Evolutionary conservation across 2,113 vertebrate species (phyloP).

Genomic region (Plotosus lineatus): DNA sequence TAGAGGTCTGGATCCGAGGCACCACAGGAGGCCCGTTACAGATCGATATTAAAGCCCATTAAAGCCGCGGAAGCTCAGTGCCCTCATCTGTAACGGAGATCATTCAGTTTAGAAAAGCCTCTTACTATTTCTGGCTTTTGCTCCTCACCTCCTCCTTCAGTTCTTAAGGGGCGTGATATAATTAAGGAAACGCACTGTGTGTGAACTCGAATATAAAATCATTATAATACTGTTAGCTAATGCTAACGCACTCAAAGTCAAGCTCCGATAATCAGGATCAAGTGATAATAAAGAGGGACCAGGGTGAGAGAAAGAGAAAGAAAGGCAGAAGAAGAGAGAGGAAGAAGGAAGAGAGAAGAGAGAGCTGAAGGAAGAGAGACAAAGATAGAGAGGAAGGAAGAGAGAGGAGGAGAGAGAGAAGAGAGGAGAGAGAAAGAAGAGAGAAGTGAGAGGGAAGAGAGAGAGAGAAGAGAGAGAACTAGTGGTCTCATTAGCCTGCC

Average conservation of each 20-base stretch:
- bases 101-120: slow-evolving; percentile 32
- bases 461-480: neutral
- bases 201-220: slow-evolving; percentile 56
- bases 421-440: no score
- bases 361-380: neutral
- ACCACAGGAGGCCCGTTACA: slow-evolving; percentile 47
- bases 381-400: neutral
- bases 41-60: slow-evolving; percentile 51
- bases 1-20: slow-evolving; percentile 47
- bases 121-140: slow-evolving; percentile 6
- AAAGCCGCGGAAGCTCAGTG: slow-evolving; percentile 31
- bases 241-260: slow-evolving; percentile 43
- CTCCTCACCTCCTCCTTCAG: neutral
- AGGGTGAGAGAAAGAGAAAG: slow-evolving; percentile 1
- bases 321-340: neutral
- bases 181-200: slow-evolving; percentile 52
- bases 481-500: no score
- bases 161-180: slow-evolving; percentile 25
- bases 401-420: neutral
- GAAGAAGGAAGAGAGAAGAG: neutral
- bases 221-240: slow-evolving; percentile 45
- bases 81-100: slow-evolving; percentile 38
- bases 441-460: neutral
- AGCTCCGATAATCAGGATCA: slow-evolving; percentile 56
- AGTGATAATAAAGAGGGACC: slow-evolving; percentile 54